Evolutionary conservation across 2,797 vertebrate genomes (phyloP).

Genomic region (Sebastes iracundus): DNA sequence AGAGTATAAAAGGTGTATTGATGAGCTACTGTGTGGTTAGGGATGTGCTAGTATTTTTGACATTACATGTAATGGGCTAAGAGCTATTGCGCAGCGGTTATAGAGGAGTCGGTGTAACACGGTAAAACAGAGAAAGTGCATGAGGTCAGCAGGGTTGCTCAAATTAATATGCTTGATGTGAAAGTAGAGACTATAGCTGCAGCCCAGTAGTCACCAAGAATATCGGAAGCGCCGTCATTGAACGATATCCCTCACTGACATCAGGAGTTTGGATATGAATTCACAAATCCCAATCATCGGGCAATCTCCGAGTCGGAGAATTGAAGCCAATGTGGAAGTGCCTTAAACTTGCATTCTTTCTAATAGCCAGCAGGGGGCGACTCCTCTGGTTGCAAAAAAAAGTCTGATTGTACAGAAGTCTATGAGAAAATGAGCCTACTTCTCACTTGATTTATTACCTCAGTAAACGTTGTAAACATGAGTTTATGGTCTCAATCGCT

Average conservation of each 20-base stretch:
- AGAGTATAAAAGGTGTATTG: constrained; percentile 21
- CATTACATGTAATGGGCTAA: not conserved
- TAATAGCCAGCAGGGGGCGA: too few relatives aligned
- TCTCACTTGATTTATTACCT: too few relatives aligned
- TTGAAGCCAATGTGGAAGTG: too few relatives aligned
- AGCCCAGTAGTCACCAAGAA: constrained; percentile 33
- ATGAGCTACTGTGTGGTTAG: constrained; percentile 13
- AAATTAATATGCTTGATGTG: constrained; percentile 41
- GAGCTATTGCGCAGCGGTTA: constrained; percentile 16
- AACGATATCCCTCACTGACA: constrained; percentile 27
- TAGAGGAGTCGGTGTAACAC: constrained; percentile 38
- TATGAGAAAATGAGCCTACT: too few relatives aligned
- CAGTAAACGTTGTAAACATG: too few relatives aligned
- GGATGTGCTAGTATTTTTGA: constrained; percentile 18
- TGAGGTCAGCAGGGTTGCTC: constrained; percentile 43
- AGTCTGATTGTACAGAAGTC: too few relatives aligned
- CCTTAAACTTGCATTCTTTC: too few relatives aligned
- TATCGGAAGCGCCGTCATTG: constrained; percentile 18
- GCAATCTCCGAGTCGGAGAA: too few relatives aligned
- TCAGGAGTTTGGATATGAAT: constrained; percentile 26
- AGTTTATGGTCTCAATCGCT: too few relatives aligned
- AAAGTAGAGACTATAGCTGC: constrained; percentile 53
- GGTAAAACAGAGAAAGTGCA: constrained; percentile 48
- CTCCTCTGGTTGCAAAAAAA: too few relatives aligned
- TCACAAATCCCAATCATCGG: constrained; percentile 8